phyloP scores from a whole-genome alignment of 2,888 invertebrate species.

The Heteromyza rotundicornis region DNA sequence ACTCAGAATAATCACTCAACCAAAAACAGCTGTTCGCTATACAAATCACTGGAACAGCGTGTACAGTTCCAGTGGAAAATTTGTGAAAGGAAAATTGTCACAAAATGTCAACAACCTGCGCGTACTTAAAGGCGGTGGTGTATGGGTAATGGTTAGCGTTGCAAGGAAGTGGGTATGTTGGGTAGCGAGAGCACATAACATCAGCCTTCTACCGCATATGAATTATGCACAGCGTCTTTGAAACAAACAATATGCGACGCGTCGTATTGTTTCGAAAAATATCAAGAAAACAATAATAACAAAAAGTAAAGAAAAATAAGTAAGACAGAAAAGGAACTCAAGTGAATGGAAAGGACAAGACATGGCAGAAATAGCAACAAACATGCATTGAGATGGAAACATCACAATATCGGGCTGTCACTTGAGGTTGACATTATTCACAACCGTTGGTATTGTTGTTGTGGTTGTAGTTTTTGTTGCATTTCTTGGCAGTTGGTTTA shows the following conservation, averaged over 20 bases:
- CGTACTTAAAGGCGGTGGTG: background rate
- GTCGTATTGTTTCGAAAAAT: slow-evolving; percentile 24
- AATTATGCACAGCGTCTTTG: slow-evolving; percentile 29
- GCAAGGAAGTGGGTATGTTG: slow-evolving; percentile 4
- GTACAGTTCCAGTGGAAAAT: background rate
- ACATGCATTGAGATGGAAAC: no score
- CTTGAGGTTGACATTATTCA: background rate
- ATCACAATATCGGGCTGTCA: background rate
- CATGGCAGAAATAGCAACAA: no score
- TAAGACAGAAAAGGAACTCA: no score
- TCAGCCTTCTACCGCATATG: slow-evolving; percentile 4
- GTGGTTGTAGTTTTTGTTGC: no score
- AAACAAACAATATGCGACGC: slow-evolving; percentile 26
- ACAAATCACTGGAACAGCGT: background rate
- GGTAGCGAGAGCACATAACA: background rate
- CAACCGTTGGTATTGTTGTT: no score
- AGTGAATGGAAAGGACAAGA: no score
- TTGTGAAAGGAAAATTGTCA: slow-evolving; percentile 23
- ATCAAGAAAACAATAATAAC: slow-evolving; percentile 7
- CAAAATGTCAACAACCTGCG: slow-evolving; percentile 31
- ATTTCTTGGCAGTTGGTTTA: no score
- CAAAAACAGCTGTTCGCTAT: background rate
- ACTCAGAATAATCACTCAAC: background rate
- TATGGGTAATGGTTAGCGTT: background rate
- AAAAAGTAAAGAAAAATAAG: background rate